These are phyloP conservation scores for Eucera pruinosa DNA, from an alignment of 2,888 invertebrate species.

Conservation along the genomic window DNA sequence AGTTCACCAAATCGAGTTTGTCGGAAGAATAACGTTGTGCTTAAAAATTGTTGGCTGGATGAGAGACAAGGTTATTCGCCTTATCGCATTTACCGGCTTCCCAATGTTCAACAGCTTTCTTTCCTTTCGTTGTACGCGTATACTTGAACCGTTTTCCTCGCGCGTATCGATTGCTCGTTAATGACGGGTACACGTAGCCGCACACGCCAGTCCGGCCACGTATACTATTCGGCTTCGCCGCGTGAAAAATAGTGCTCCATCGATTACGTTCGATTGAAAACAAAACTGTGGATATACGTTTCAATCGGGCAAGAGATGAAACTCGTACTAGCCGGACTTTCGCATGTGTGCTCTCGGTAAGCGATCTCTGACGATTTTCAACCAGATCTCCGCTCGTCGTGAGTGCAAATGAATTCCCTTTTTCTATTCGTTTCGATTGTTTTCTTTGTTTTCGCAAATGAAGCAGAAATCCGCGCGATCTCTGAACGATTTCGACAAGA, in stretches of 20 bases:
- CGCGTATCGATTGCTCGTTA: constrained; percentile 53
- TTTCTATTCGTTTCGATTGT: not conserved
- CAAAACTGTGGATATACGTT: constrained; percentile 4
- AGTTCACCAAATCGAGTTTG: not conserved
- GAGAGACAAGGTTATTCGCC: not conserved
- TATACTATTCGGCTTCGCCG: not conserved
- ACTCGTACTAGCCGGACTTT: not conserved
- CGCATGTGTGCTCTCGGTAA: not conserved
- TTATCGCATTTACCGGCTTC: not conserved
- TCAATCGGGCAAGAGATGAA: not conserved
- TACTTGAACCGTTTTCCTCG: constrained; percentile 28
- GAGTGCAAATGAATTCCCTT: not conserved
- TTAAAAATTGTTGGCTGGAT: not conserved
- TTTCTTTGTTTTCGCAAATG: too few species aligned
- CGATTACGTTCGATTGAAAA: constrained; percentile 21
- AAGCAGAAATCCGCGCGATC: not conserved
- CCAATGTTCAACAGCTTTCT: not conserved
- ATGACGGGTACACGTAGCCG: constrained; percentile 9
- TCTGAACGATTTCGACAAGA: not conserved
- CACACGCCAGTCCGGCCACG: not conserved
- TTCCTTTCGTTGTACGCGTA: constrained; percentile 71
- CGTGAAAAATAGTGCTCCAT: constrained; percentile 12
- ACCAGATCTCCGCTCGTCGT: not conserved
- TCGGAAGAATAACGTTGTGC: not conserved
- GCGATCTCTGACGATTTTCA: not conserved